These are phyloP conservation scores for Helicoverpa zea DNA, from an alignment of 1,140 invertebrate species.

Conservation along the genomic window DNA sequence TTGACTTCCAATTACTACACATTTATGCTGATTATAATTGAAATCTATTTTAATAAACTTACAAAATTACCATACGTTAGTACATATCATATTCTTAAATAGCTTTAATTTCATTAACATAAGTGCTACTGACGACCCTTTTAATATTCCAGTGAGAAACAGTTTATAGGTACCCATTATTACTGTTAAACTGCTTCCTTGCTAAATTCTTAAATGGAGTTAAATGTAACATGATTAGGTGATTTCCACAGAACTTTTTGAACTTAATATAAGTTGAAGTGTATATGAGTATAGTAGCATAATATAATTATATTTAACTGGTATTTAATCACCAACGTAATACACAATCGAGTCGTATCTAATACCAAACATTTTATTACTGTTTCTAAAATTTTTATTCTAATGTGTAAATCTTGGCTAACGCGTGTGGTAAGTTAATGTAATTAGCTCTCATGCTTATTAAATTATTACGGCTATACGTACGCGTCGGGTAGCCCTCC, in stretches of 20 bases:
- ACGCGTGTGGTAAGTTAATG: slow-evolving; percentile 5
- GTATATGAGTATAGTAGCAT: too few species aligned
- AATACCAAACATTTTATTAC: not conserved
- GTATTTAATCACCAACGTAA: too few species aligned
- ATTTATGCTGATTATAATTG: slow-evolving; percentile 3
- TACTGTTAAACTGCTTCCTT: not conserved
- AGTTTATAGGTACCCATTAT: not conserved
- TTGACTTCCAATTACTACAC: slow-evolving; percentile 38
- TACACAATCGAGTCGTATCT: not conserved
- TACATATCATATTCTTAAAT: too few species aligned
- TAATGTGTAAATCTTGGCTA: not conserved
- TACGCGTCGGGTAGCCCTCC: not conserved
- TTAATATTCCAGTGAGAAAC: too few species aligned
- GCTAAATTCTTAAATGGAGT: too few species aligned
- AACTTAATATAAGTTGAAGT: not conserved
- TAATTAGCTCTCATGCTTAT: slow-evolving; percentile 3
- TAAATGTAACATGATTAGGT: too few species aligned
- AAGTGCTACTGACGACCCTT: too few species aligned
- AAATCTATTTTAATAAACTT: not conserved
- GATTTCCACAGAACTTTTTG: slow-evolving; percentile 4
- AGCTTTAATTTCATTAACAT: too few species aligned
- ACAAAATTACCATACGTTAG: slow-evolving; percentile 1
- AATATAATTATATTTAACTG: too few species aligned
- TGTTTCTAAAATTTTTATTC: not conserved
- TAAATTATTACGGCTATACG: slow-evolving; percentile 29